Conservation (phyloP, 2,888 invertebrate genomes). For the Cordilura impudica region DNA sequence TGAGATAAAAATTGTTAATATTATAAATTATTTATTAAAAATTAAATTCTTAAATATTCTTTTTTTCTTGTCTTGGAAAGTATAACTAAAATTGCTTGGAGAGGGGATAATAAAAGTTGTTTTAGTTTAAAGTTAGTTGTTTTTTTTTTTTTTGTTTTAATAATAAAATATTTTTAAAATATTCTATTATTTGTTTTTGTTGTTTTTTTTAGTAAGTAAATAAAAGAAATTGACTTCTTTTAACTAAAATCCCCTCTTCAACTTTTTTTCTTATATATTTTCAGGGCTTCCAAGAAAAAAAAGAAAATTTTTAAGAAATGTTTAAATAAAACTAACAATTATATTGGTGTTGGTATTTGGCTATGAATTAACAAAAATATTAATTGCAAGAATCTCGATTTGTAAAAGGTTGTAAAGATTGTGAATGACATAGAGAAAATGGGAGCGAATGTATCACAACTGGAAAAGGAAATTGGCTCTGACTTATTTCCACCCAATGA, state of each 20-base stretch:
- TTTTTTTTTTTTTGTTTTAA: conserved; percentile 31
- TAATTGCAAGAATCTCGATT: conserved; percentile 26
- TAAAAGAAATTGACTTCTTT: conserved; percentile 45
- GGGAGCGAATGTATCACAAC: conserved; percentile 99
- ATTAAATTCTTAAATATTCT: conserved; percentile 17
- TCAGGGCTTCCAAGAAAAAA: conserved; percentile 68
- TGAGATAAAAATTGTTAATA: neutral
- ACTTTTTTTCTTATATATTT: conserved; percentile 74
- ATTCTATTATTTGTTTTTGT: conserved; percentile 62
- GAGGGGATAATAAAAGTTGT: conserved; percentile 73
- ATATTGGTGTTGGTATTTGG: conserved; percentile 49
- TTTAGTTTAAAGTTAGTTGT: conserved; percentile 43
- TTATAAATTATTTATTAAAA: conserved; percentile 20
- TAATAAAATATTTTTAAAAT: conserved; percentile 59
- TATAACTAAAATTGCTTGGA: conserved; percentile 70
- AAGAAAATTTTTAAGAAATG: conserved; percentile 34
- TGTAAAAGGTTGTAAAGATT: no score
- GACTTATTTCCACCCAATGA: conserved; percentile 99
- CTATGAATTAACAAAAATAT: neutral
- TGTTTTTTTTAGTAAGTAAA: conserved; percentile 52
- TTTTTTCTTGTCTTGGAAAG: conserved; percentile 52
- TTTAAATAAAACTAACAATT: conserved; percentile 44
- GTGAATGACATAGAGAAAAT: conserved; percentile 67
- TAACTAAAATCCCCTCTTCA: conserved; percentile 75
- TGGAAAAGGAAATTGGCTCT: conserved; percentile 99